These are phyloP conservation scores for Noctua comes DNA, from an alignment of 2,888 invertebrate species.

Conservation along the genomic window DNA sequence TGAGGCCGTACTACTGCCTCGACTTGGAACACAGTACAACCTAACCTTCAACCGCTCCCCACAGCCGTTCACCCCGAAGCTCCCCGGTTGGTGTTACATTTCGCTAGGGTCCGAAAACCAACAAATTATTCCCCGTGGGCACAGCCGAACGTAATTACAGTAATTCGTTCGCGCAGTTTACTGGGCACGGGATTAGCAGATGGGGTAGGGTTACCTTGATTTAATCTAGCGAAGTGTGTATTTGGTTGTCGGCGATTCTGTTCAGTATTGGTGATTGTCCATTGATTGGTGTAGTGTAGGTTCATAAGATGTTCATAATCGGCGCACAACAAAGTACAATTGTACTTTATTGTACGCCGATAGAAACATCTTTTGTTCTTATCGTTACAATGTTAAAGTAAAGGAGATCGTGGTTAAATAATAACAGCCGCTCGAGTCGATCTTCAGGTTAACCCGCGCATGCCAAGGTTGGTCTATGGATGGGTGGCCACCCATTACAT, in stretches of 20 bases:
- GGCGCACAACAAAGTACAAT: not conserved
- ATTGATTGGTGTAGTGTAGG: slow-evolving; percentile 19
- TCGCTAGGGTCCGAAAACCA: slow-evolving; percentile 69
- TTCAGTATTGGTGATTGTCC: slow-evolving; percentile 20
- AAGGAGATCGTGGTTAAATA: too few species aligned
- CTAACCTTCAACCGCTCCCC: slow-evolving; percentile 49
- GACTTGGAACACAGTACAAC: slow-evolving; percentile 6
- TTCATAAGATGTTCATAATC: not conserved
- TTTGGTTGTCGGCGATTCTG: slow-evolving; percentile 43
- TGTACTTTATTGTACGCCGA: too few species aligned
- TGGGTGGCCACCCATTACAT: too few species aligned
- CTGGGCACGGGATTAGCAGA: slow-evolving; percentile 69
- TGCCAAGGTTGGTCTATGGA: too few species aligned
- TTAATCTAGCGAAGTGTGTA: slow-evolving; percentile 60
- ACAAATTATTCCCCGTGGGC: slow-evolving; percentile 76
- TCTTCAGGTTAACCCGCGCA: too few species aligned
- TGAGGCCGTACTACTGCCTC: slow-evolving; percentile 9
- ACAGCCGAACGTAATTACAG: slow-evolving; percentile 82
- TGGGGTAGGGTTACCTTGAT: slow-evolving; percentile 67
- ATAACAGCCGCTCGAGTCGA: too few species aligned
- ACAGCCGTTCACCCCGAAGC: slow-evolving; percentile 43
- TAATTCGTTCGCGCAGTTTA: slow-evolving; percentile 84
- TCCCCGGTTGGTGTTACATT: slow-evolving; percentile 65
- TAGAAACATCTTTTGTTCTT: too few species aligned
- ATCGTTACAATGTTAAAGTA: too few species aligned